Conservation (phyloP, 2,113 vertebrate species). For the Phalacrocorax brasilianus region DNA sequence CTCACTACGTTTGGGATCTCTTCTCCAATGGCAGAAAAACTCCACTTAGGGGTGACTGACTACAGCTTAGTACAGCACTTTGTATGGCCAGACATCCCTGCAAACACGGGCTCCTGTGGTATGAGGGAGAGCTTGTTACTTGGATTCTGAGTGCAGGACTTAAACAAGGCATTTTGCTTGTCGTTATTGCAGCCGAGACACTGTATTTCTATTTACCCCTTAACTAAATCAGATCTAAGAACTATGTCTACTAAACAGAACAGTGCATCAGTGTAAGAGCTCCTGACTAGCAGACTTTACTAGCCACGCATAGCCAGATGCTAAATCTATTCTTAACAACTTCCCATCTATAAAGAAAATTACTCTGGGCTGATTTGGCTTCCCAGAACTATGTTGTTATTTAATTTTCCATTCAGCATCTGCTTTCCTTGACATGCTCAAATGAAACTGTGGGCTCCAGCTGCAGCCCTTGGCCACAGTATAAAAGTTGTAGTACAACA, state of each 20-base stretch:
- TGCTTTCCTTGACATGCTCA: background rate
- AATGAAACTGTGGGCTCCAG: background rate
- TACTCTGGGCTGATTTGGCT: background rate
- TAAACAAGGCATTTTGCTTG: background rate
- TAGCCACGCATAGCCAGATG: background rate
- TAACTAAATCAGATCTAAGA: background rate
- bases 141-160: background rate
- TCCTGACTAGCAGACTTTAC: background rate
- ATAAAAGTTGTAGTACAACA: background rate
- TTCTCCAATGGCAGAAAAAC: background rate
- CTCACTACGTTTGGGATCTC: background rate
- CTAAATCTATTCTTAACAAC: background rate
- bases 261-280: background rate
- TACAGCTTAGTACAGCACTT: background rate
- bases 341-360: background rate
- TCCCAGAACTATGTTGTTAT: background rate
- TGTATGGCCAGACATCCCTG: background rate
- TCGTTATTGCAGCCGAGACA: background rate
- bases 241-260: background rate
- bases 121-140: background rate
- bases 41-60: background rate
- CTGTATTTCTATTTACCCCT: background rate
- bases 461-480: background rate
- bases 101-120: background rate
- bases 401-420: background rate